Evolutionary conservation across 2,797 vertebrate species (phyloP).

Genomic region (Channa striata): DNA sequence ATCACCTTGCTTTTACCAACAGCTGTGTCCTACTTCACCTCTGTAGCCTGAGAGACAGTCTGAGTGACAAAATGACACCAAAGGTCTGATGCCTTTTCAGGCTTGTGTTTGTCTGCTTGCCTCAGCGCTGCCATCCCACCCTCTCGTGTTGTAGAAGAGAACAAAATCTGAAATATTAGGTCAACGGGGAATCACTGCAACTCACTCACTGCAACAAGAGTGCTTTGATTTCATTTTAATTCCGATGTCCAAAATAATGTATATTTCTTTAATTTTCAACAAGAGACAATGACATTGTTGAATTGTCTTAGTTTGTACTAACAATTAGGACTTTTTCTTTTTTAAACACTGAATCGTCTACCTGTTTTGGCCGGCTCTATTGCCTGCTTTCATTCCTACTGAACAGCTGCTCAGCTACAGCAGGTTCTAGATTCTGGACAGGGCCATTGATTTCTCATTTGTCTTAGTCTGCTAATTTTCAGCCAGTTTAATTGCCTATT

Average conservation of each 20-base stretch:
- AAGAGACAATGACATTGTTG: background rate
- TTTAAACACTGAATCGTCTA: background rate
- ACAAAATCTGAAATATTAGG: conserved; percentile 25
- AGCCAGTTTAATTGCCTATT: background rate
- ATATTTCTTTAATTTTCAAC: no score
- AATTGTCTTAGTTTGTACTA: background rate
- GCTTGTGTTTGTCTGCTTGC: conserved; percentile 42
- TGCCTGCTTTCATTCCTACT: background rate
- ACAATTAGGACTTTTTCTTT: background rate
- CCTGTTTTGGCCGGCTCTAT: background rate
- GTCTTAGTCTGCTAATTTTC: background rate
- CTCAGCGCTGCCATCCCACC: conserved; percentile 16
- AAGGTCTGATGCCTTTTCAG: conserved; percentile 49
- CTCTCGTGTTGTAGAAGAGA: conserved; percentile 5
- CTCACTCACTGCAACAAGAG: conserved; percentile 23
- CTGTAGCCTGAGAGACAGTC: conserved; percentile 41
- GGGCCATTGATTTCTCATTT: background rate
- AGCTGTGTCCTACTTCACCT: conserved; percentile 68
- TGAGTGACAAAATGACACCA: conserved; percentile 72
- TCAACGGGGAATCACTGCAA: conserved; percentile 7
- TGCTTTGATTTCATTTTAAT: background rate
- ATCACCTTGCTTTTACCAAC: conserved; percentile 62
- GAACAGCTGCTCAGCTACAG: background rate
- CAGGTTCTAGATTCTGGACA: background rate
- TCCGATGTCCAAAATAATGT: background rate